Base-by-base conservation (phyloP, 2,797 vertebrate genomes). In the Sarcophilus harrisii region DNA sequence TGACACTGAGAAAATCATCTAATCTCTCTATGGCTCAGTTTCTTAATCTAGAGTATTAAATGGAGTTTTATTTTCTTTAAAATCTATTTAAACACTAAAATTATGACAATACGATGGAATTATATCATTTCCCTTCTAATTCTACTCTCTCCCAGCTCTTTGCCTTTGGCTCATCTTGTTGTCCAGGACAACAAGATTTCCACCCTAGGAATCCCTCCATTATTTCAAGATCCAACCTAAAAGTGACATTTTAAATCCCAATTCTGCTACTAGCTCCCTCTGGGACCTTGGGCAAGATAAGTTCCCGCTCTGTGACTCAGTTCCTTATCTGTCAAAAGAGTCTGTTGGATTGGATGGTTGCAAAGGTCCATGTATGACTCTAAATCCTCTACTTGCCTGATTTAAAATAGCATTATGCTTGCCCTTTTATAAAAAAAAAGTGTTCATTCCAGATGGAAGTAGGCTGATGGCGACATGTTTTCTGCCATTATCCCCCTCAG, bases 371-470 rank as follows among this genome's bases (percentile, higher is more conserved):
- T 45, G 24, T 45, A 21, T 45, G 3, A 45, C 38, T 81, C 38
- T 45, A 45, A 81, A 81, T 81, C 73, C 38, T 45, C 73, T 81
- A 81, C 21, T 81, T 81, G 38, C 38, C 24, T 90, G 28, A 49
- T 91, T 87, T 93, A 91, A 29, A 93, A 62, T 58, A 93, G 60
- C 38, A 52, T 57, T 24, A 32, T 54, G 54, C 49, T 58, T 27
- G 55, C 12, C 49, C 96, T 66, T 94, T 92, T 90, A 90, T 24
- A 73, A 96, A 73, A 0, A 1, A 95, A 1, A 95, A 38, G 55
- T 49, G 45, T 28, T 94, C 45, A 59, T 62, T 96, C 94, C 95
- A 96, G 66, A 96, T 58, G 94, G 93, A 95, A 94, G 55, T 32
- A 66, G 59, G 55, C 90, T 66, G 81, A 93, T 52, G 73, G 45